Conservation (phyloP, 2,888 invertebrate genomes). For the Hoplodrina ambigua region DNA sequence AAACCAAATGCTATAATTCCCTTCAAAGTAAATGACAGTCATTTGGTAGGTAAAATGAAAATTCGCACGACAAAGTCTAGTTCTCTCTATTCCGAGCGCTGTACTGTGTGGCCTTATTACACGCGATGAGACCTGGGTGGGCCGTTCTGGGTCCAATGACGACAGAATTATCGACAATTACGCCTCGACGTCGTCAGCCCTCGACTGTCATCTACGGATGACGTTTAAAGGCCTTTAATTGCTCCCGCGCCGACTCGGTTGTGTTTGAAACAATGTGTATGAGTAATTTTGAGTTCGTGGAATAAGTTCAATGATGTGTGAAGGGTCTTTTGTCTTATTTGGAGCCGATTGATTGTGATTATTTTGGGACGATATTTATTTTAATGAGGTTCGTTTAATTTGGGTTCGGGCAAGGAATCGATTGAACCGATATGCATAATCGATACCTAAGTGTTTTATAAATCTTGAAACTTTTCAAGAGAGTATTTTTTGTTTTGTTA, state of each 20-base stretch:
- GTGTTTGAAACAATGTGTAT: conserved; percentile 57
- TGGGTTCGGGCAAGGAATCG: background rate
- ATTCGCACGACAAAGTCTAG: conserved; percentile 36
- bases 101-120: conserved; percentile 58
- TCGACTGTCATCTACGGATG: conserved; percentile 63
- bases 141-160: conserved; percentile 63
- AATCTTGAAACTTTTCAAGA: conserved; percentile 7
- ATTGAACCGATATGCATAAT: background rate
- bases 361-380: conserved; percentile 42
- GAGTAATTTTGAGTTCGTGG: conserved; percentile 55
- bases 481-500: too few species aligned
- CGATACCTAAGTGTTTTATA: background rate
- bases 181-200: conserved; percentile 68
- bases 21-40: background rate
- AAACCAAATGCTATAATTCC: background rate
- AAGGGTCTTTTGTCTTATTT: conserved; percentile 50
- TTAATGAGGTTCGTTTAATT: conserved; percentile 20
- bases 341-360: conserved; percentile 46
- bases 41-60: conserved; percentile 9
- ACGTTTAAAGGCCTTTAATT: conserved; percentile 65
- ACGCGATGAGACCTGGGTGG: conserved; percentile 67
- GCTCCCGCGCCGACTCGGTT: conserved; percentile 50
- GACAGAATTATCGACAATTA: conserved; percentile 78
- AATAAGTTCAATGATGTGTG: conserved; percentile 55
- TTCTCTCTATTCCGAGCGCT: conserved; percentile 33